Evolutionary conservation across 2,797 vertebrate species (phyloP).

Genomic region (Protosalanx chinensis): DNA sequence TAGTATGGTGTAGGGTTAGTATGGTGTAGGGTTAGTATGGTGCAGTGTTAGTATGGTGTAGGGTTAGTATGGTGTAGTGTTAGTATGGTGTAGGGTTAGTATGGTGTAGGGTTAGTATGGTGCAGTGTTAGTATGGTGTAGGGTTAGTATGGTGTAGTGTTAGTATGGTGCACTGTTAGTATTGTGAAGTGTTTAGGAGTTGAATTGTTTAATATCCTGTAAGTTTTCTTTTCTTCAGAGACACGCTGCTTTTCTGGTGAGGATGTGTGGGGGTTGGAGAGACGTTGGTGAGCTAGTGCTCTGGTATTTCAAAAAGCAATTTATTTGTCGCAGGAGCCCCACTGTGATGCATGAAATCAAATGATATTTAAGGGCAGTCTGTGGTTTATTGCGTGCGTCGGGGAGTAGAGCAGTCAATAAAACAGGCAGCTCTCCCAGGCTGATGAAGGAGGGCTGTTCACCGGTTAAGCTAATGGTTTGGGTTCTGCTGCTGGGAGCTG

Average conservation of each 20-base stretch:
- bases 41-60: neutral
- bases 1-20: neutral
- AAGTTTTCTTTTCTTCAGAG: neutral
- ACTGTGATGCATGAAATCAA: conserved; percentile 33
- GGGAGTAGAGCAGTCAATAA: neutral
- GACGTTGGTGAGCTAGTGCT: neutral
- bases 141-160: neutral
- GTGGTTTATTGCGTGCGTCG: conserved; percentile 18
- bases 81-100: no score
- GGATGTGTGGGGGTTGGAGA: neutral
- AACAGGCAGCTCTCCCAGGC: neutral
- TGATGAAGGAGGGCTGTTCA: neutral
- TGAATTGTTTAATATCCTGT: neutral
- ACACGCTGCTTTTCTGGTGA: neutral
- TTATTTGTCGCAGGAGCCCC: conserved; percentile 39
- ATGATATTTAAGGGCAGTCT: conserved; percentile 30
- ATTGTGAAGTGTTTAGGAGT: neutral
- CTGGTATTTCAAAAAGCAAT: conserved; percentile 45
- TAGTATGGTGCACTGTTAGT: no score
- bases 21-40: neutral
- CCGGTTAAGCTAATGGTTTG: neutral
- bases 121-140: neutral
- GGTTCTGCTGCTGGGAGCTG: neutral
- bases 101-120: neutral
- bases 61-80: no score